Base-by-base conservation (phyloP, 1,140 invertebrate species). In the Papilio xuthus region DNA sequence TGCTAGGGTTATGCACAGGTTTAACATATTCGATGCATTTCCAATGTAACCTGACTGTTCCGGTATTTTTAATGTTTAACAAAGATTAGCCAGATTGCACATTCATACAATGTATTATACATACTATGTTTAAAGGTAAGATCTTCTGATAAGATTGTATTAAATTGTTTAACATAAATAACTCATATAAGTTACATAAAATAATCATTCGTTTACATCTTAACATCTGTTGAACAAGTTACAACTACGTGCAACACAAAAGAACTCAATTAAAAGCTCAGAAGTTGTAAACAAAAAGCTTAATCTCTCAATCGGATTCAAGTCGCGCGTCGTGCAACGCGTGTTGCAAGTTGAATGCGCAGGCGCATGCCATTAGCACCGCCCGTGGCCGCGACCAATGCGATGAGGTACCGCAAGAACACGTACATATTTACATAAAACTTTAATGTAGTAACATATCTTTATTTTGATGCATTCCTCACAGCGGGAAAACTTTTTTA, bases 1-100 rank as follows among this genome's bases (percentile, higher is more conserved):
- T 87, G 50, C 18, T 8, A 87, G 88, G 80, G 89, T 84, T 85
- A 88, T 82, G 84, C 85, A 86, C 89, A 90, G 88, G 87, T 92
- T 89, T 86, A 91, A 87, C 83, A 81, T 84, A 88, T 85, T 85
- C 80, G 81, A 78, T 82, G 77, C 85, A 88, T 86, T 87, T 85
- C 78, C 80, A 81, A 85, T 85, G 82, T 82, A 80, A 78, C 56
- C 77, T 23, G 67, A 77, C 78, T 63, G 80, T 75, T 80, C 78
- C 78, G 80, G 80, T 84, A 84, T 83, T 84, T 84, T 78, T 83
- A 80, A 85, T 4, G 13, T 44, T 28, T 73, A 20, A 20, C 2
- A 9, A 23, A 81, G 83, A 81, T 81, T 79, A 77, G 53, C 70
- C 72, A 50, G 84, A 82, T 79, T 60, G 81, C 69, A 78, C 73